Evolutionary conservation across 2,113 vertebrate genomes (phyloP), one percentile per base, ranked within the genome.

Genomic region (Otolemur garnettii): DNA sequence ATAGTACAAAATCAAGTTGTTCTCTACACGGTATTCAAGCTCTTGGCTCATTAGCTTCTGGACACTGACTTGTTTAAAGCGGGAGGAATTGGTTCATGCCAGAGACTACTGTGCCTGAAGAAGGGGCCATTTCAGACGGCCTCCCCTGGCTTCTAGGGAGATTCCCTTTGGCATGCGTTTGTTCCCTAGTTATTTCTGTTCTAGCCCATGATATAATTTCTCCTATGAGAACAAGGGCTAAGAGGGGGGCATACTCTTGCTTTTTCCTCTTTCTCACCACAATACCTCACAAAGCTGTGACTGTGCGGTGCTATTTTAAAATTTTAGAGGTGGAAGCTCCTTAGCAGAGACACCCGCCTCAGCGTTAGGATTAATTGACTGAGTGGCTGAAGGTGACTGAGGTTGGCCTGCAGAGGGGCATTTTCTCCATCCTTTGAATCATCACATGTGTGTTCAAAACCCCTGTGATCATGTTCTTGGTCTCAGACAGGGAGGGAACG

Each of bases 1-100:
- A 96, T 33, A 74, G 64, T 64, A 68, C 30, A 91, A 90, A 97
- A 83, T 93, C 1, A 94, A 97, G 68, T 69, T n/a, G 2, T 93
- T 95, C 28, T 96, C 53, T 28, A 64, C 45, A 0, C 75, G 50
- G 2, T 74, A 5, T 95, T 92, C 71, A 74, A 75, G 84, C 19
- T 96, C 12, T 84, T 69, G 86, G 87, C 64, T 96, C 22, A 33
- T 81, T n/a, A 74, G 30, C 38, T 96, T 92, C 77, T 45, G 66
- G 74, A 17, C 59, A 87, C 28, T 33, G 45, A 90, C 72, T 69
- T 90, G 59, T 35, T 87, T 96, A 91, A 79, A 38, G 24, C 13
- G 60, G 84, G 68, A 91, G 45, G 59, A 75, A 68, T 33, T 24
- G 57, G 62, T 33, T 81, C 74, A 35, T 2, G 1, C 18, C 50